These are phyloP conservation scores for Zoanthus sansibaricus DNA, from an alignment of 92 coral and sea anemone species.

Conservation along the genomic window DNA sequence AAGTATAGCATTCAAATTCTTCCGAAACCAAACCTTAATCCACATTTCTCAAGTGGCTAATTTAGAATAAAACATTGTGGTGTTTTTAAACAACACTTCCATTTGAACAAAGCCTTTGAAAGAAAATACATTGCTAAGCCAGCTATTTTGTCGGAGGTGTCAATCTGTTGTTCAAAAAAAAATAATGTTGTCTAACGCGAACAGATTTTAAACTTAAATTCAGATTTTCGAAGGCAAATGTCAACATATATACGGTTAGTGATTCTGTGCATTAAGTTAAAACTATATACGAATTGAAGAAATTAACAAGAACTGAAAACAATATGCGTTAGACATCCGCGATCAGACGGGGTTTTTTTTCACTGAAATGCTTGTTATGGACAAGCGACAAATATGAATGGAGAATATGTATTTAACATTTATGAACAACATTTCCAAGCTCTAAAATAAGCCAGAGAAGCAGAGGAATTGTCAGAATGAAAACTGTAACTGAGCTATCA, in stretches of 20 bases:
- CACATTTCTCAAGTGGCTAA: slow-evolving; percentile 15
- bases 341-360: background rate
- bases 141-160: slow-evolving; percentile 69
- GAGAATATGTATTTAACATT: background rate
- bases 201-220: slow-evolving; percentile 56
- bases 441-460: background rate
- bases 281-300: background rate
- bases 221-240: slow-evolving; percentile 31
- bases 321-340: background rate
- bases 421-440: background rate
- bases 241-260: slow-evolving; percentile 15
- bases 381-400: background rate
- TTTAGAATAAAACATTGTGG: slow-evolving; percentile 20
- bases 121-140: slow-evolving; percentile 31
- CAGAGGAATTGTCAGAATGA: background rate
- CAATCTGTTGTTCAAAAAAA: slow-evolving; percentile 49
- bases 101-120: slow-evolving; percentile 36
- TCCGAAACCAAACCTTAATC: background rate
- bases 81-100: slow-evolving; percentile 12
- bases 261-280: background rate
- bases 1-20: background rate
- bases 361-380: background rate
- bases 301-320: background rate
- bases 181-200: slow-evolving; percentile 55
- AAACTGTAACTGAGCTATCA: background rate